Percentiles rank a stretch among this genome's conserved stretches.
Evolutionary conservation across 2,888 invertebrate species (phyloP).

Genomic region (Luffia ferchaultella): DNA sequence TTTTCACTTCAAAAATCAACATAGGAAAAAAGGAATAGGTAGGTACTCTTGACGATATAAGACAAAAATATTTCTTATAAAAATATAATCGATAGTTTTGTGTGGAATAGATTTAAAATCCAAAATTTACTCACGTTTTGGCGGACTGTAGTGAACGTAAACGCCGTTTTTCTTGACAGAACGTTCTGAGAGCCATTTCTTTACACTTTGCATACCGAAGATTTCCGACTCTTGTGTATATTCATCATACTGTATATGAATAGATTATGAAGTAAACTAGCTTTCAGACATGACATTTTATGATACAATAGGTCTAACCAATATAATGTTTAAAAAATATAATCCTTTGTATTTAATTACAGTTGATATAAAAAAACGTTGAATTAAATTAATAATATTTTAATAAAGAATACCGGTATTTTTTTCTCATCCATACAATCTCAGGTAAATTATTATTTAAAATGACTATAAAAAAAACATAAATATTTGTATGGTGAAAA

Average conservation of each 20-base stretch:
- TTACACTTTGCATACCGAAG: constrained; percentile 43
- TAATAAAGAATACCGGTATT: too few species aligned
- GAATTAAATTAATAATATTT: too few species aligned
- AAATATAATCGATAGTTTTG: too few species aligned
- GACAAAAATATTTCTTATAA: too few species aligned
- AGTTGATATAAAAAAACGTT: neutral
- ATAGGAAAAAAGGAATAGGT: too few species aligned
- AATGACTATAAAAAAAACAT: too few species aligned
- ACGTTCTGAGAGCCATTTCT: constrained; percentile 37
- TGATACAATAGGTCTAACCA: neutral
- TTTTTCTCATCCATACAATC: too few species aligned
- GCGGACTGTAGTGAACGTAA: constrained; percentile 71
- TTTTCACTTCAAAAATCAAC: too few species aligned
- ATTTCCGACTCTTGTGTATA: neutral
- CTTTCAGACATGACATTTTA: neutral
- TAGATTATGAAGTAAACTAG: neutral
- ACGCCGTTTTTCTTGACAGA: constrained; percentile 53
- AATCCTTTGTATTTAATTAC: neutral
- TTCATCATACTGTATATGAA: neutral
- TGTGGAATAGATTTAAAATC: too few species aligned
- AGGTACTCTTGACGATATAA: too few species aligned
- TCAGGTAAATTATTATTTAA: too few species aligned
- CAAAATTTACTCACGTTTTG: constrained; percentile 64
- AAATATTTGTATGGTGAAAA: too few species aligned
- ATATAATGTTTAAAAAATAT: neutral